Evolutionary conservation across 2,113 vertebrate genomes (phyloP), one percentile per base, ranked within the genome.

Genomic region (Nothobranchius kuhntae): DNA sequence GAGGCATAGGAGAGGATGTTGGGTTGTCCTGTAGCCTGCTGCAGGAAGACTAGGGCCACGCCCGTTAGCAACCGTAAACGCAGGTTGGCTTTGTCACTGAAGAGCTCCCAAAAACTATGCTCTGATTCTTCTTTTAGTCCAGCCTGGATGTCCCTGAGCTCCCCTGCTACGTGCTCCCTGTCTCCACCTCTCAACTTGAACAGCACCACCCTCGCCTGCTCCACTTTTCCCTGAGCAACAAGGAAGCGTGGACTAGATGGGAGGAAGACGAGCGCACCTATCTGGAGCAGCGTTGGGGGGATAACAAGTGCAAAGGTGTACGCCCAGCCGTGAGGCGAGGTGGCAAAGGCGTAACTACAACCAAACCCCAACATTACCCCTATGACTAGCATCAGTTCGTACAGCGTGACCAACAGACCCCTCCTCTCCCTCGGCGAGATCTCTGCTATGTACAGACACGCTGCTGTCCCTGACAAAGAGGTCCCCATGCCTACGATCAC

Each of bases 1-100:
- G 96, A 98, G n/a, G 97, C 95, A 10, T 99, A 99, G 75, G 94
- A 96, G 38, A 99, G 88, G 83, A 99, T 92, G 81, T 97, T 98
- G 40, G 97, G 96, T 73, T 99, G 97, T 3, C 97, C 97, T 0
- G 96, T 98, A 2, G 86, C 92, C 87, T 99, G 97, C 73, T 96
- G 94, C 80, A 99, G 96, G 88, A 98, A 96, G 7, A 95, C 95
- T 50, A 99, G 50, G 0, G 81, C 87, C 21, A 95, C 84, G 1
- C 96, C 97, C 11, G 95, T 95, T 30, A 96, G 89, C 64, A 99
- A 80, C 53, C 97, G 91, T 2, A 89, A 89, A 26, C 95, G 94
- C 90, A 99, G 93, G 86, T 98, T 99, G 84, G 96, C 93, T 73
- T 94, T 95, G 30, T 91, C 74, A 26, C 93, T 89, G 80, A 99